A percentile compares a stretch with the other conserved stretches of the same genome.
These are phyloP conservation scores for Dendrocopos noguchii DNA, from an alignment of 2,113 vertebrate genomes.

Conservation along the genomic window DNA sequence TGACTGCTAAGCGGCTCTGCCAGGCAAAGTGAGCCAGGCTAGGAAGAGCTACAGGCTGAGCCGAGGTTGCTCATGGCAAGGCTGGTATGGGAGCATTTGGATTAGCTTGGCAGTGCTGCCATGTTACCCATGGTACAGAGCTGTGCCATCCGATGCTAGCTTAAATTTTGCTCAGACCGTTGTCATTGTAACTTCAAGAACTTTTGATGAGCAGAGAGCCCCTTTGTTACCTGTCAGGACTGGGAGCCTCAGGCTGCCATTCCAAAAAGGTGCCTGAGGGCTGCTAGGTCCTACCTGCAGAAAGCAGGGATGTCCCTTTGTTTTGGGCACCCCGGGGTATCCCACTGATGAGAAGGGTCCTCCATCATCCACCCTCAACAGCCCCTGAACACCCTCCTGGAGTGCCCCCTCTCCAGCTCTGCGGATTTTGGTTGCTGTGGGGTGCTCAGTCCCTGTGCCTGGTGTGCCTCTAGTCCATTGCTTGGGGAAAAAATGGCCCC, in stretches of 20 bases:
- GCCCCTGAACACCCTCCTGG: background rate
- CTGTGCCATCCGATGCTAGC: background rate
- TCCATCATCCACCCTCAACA: accelerated
- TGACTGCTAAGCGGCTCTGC: background rate
- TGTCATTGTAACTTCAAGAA: background rate
- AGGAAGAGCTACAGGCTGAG: background rate
- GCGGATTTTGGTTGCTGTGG: background rate
- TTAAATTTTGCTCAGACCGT: background rate
- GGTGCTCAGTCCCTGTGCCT: accelerated
- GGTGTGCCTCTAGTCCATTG: background rate
- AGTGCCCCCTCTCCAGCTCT: background rate
- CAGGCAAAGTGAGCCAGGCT: background rate
- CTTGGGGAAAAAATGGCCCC: background rate
- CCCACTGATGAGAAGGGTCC: background rate
- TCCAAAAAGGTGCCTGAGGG: accelerated
- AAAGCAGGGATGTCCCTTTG: background rate
- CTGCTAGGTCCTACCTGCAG: background rate
- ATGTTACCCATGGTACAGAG: accelerated
- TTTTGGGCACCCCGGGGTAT: background rate
- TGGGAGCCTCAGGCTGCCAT: background rate
- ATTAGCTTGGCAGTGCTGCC: background rate
- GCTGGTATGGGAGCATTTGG: accelerated
- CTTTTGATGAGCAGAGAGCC: background rate
- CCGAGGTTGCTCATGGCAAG: accelerated
- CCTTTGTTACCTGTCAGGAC: background rate